Percentiles rank a stretch among this genome's conserved stretches.
phyloP scores from a whole-genome alignment of 30 jellyfish, hydroid and myxozoan genomes.

The Clytia hemisphaerica region DNA sequence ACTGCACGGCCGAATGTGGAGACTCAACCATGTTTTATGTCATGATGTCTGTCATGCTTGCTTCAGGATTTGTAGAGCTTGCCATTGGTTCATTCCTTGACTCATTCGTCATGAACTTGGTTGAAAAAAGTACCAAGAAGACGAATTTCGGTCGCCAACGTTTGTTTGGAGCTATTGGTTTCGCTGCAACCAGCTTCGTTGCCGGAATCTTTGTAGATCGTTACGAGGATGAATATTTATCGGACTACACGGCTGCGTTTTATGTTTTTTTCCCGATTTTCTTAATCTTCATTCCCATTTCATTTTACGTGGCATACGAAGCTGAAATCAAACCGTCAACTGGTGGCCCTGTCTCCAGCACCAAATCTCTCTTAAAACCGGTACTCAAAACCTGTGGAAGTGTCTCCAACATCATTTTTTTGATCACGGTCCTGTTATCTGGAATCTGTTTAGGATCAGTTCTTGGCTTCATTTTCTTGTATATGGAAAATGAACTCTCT shows the following conservation, averaged over 20 bases:
- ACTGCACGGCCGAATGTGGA: not conserved
- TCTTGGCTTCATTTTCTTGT: conserved; percentile 52
- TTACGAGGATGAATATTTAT: not conserved
- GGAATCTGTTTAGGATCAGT: conserved; percentile 62
- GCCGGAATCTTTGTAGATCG: conserved; percentile 53
- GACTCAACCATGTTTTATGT: conserved; percentile 4
- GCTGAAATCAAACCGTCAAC: not conserved
- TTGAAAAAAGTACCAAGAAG: conserved; percentile 11
- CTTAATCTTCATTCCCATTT: not conserved
- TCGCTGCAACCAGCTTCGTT: conserved; percentile 49
- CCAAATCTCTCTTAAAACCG: not conserved
- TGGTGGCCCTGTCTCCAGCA: not conserved
- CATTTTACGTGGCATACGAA: not conserved
- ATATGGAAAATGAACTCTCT: conserved; percentile 5
- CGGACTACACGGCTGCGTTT: not conserved
- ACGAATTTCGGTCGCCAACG: conserved; percentile 59
- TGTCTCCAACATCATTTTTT: conserved; percentile 22
- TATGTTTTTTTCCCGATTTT: not conserved
- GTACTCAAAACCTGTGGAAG: not conserved
- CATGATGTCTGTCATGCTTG: conserved; percentile 46
- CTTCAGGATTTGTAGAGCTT: too few relatives aligned
- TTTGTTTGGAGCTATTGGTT: conserved; percentile 77
- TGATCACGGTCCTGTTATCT: conserved; percentile 37
- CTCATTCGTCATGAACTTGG: conserved; percentile 37
- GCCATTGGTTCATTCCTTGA: conserved; percentile 56